Conservation (phyloP, 2,888 invertebrate genomes). For the Campoplex capitator region DNA sequence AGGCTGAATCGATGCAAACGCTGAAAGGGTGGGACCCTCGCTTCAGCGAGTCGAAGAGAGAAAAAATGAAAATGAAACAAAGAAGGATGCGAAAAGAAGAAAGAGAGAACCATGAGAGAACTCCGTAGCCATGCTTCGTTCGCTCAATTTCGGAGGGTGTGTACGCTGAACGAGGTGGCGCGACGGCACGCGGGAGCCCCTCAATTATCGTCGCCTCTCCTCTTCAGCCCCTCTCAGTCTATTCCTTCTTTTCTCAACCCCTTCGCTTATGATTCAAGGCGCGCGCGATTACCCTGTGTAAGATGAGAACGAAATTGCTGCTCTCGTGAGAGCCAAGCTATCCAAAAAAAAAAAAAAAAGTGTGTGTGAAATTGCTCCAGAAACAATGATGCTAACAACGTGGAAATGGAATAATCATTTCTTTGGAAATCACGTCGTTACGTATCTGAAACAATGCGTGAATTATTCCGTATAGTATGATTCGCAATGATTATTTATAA, state of each 20-base stretch:
- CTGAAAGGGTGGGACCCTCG: slow-evolving; percentile 56
- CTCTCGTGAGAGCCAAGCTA: slow-evolving; percentile 38
- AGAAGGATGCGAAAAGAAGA: slow-evolving; percentile 49
- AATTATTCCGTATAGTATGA: too few species aligned
- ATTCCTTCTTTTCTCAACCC: slow-evolving; percentile 61
- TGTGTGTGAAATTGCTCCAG: slow-evolving; percentile 27
- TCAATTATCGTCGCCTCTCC: slow-evolving; percentile 77
- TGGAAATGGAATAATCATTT: too few species aligned
- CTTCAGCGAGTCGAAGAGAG: slow-evolving; percentile 52
- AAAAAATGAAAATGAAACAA: slow-evolving; percentile 73
- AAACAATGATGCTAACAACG: slow-evolving; percentile 1
- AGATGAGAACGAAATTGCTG: slow-evolving; percentile 47
- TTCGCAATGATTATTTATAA: too few species aligned
- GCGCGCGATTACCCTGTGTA: slow-evolving; percentile 60
- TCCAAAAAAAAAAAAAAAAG: slow-evolving; percentile 41
- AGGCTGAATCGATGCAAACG: slow-evolving; percentile 35
- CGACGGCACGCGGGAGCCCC: slow-evolving; percentile 74
- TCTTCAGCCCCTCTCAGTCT: not conserved
- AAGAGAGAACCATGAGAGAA: slow-evolving; percentile 76
- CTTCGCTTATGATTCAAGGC: slow-evolving; percentile 72
- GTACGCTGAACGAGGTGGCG: slow-evolving; percentile 78
- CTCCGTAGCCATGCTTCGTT: slow-evolving; percentile 76
- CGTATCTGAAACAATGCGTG: too few species aligned
- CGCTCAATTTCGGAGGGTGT: slow-evolving; percentile 79
- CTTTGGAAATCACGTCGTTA: too few species aligned